Evolutionary conservation across 2,113 vertebrate species (phyloP), one percentile per base, ranked within the genome.

Genomic region (Elachura formosa): DNA sequence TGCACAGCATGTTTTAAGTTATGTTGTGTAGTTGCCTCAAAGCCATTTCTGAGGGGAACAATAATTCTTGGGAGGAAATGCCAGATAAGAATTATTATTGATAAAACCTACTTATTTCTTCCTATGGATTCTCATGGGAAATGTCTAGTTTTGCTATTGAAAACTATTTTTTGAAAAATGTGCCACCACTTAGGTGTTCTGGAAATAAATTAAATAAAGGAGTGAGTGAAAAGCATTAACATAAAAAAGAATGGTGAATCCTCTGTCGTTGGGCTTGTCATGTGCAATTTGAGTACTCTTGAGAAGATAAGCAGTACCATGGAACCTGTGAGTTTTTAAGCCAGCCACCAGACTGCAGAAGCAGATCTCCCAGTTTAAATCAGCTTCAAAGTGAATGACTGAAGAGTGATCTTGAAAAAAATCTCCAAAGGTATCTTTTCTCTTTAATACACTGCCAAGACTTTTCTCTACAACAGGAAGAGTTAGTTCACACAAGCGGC

Each of bases 391-490:
- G 51, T 49, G 43, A 36, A 84, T 78, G 64, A 64, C 15, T 36
- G 29, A 88, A 76, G 41, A 78, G 38, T 22, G n/a, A 64, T 93
- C 48, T 49, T 67, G 61, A 76, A 75, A 71, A 69, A 78, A 76
- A 36, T 41, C 63, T 94, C 89, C n/a, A 89, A 72, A 93, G 81
- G 25, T 89, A 34, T 73, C 18, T 78, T 84, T 93, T 82, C 24
- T 16, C 62, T 91, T 94, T 95, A 87, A 91, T 87, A n/a, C 6
- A 23, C 14, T 94, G 94, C 91, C 93, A 96, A 87, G 62, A 6
- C 12, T 84, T 94, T 92, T 76, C 62, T 84, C 73, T 87, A 20
- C 28, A 91, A 62, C 77, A 85, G 58, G 89, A 95, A 87, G 71
- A 71, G 19, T 85, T 67, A 85, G 74, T 76, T 95, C 45, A 76